These are phyloP conservation scores for Porites lobata DNA, from an alignment of 92 coral and sea anemone genomes.

Conservation along the genomic window DNA sequence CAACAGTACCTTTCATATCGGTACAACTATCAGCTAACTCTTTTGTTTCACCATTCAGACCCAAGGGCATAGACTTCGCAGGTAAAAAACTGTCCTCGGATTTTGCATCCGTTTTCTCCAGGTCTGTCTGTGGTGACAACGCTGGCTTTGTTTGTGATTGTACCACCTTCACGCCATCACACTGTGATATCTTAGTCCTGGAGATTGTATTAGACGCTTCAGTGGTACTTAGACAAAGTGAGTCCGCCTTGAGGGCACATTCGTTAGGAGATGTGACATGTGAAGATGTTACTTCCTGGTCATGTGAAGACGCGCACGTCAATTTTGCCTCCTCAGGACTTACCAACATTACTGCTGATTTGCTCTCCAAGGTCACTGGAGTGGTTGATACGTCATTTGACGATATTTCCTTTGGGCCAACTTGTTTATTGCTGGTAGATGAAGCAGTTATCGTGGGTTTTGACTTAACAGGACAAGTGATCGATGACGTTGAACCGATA, in stretches of 20 bases:
- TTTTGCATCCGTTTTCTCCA: not conserved
- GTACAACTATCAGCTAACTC: not conserved
- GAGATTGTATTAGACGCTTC: not conserved
- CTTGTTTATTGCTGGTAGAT: no score
- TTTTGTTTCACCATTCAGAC: slow-evolving; percentile 1
- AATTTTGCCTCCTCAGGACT: not conserved
- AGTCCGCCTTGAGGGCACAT: not conserved
- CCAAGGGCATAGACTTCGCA: slow-evolving; percentile 6
- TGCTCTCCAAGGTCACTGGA: not conserved
- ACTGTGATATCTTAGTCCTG: not conserved
- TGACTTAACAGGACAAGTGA: no score
- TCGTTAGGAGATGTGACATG: not conserved
- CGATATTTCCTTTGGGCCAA: not conserved
- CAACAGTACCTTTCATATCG: not conserved
- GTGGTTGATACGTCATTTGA: not conserved
- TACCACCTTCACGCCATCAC: not conserved
- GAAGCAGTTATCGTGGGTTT: no score
- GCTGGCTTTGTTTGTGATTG: not conserved
- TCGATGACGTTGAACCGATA: no score
- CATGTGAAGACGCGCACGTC: not conserved
- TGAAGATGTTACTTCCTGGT: not conserved
- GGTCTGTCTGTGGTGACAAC: not conserved
- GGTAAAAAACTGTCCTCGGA: not conserved
- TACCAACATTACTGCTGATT: not conserved
- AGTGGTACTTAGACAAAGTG: not conserved